phyloP scores from a whole-genome alignment of 2,113 vertebrate species.

The Helogale parvula region DNA sequence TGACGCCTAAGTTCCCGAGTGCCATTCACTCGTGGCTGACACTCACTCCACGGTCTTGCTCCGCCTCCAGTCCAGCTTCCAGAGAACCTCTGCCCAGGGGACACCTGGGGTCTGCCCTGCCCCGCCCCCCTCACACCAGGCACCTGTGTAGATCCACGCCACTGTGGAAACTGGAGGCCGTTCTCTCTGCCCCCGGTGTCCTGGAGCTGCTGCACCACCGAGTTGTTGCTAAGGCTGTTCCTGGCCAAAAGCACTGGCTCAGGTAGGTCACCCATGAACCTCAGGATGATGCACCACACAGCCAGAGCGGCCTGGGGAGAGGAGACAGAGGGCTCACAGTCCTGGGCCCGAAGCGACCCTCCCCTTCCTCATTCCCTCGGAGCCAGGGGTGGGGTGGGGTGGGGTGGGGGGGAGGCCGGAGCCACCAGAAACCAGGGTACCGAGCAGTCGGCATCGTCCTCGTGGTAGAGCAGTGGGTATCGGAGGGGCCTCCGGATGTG shows the following conservation, averaged over 20 bases:
- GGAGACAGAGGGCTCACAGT: neutral
- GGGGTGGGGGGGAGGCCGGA: neutral
- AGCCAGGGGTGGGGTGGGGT: neutral
- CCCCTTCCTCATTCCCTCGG: neutral
- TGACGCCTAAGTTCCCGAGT: neutral
- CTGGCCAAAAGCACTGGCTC: slow-evolving; percentile 89
- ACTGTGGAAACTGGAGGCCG: slow-evolving; percentile 30
- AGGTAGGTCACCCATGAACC: slow-evolving; percentile 97
- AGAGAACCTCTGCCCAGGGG: accelerated
- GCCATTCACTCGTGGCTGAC: accelerated
- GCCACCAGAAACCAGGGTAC: slow-evolving; percentile 80
- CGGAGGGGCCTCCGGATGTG: slow-evolving; percentile 89
- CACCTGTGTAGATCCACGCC: slow-evolving; percentile 74
- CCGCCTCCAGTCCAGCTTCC: neutral
- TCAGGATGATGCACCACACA: slow-evolving; percentile 94
- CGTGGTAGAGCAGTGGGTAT: slow-evolving; percentile 94
- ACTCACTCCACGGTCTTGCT: accelerated
- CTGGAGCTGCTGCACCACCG: slow-evolving; percentile 78
- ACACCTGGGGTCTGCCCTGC: neutral
- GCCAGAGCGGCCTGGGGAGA: slow-evolving; percentile 90
- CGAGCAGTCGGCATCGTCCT: slow-evolving; percentile 90
- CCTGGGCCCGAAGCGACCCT: accelerated
- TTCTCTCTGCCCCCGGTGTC: slow-evolving; percentile 71
- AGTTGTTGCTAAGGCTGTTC: slow-evolving; percentile 65
- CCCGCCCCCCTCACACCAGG: neutral